These are phyloP conservation scores for Pterois miles DNA, from an alignment of 2,797 vertebrate species.

Conservation along the genomic window DNA sequence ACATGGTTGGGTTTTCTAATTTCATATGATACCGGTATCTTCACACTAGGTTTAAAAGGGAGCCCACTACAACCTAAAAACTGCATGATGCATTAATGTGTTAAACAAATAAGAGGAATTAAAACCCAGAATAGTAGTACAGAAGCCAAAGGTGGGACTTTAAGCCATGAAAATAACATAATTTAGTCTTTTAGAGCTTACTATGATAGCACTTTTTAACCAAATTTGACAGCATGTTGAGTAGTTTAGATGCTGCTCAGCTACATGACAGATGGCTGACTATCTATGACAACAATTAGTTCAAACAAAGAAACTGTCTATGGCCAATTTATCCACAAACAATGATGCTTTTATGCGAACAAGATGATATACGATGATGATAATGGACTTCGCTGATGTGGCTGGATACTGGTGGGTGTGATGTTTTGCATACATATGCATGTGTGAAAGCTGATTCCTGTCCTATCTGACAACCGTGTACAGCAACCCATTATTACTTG, in stretches of 20 bases:
- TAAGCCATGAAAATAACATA: no score
- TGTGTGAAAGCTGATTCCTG: slow-evolving; percentile 28
- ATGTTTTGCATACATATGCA: slow-evolving; percentile 15
- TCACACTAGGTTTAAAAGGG: no score
- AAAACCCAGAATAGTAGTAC: no score
- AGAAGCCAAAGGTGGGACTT: no score
- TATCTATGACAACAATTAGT: slow-evolving; percentile 7
- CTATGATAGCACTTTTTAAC: background rate
- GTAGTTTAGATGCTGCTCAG: background rate
- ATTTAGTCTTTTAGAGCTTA: background rate
- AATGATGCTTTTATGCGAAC: background rate
- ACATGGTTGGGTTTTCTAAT: no score
- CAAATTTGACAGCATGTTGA: background rate
- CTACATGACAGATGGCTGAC: background rate
- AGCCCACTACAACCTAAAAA: rapidly evolving
- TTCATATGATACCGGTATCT: no score
- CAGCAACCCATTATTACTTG: slow-evolving; percentile 49
- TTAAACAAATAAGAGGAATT: no score
- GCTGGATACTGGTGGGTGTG: background rate
- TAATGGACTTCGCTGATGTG: background rate
- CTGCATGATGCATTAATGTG: no score
- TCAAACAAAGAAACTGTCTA: background rate
- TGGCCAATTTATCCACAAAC: background rate
- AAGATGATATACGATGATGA: background rate
- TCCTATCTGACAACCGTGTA: slow-evolving; percentile 36